phyloP scores from a whole-genome alignment of 1,140 invertebrate genomes.

The Drosophila novamexicana region DNA sequence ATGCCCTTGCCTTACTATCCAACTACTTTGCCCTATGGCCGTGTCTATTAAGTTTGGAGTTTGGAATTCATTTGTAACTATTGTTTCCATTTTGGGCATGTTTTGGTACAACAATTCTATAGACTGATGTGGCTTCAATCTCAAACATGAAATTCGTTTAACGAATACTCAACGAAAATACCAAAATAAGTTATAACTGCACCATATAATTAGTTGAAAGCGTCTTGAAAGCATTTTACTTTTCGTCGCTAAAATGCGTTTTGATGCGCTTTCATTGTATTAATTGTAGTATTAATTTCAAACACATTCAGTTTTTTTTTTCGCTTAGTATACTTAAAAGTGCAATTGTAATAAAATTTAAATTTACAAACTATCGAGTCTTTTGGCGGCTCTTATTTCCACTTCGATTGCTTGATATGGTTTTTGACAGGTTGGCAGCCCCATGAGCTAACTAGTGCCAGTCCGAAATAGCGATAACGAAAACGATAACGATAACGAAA shows the following conservation, averaged over 20 bases:
- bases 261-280: slow-evolving; percentile 61
- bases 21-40: slow-evolving; percentile 78
- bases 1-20: slow-evolving; percentile 83
- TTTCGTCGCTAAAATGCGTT: slow-evolving; percentile 52
- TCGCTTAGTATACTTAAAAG: slow-evolving; percentile 17
- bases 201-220: slow-evolving; percentile 45
- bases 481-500: slow-evolving; percentile 6
- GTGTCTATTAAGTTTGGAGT: slow-evolving; percentile 64
- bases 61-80: neutral
- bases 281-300: slow-evolving; percentile 26
- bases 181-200: slow-evolving; percentile 63
- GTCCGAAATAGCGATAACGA: neutral
- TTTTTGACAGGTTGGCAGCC: slow-evolving; percentile 23
- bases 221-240: slow-evolving; percentile 66
- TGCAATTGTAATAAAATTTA: slow-evolving; percentile 43
- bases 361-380: slow-evolving; percentile 9
- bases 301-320: slow-evolving; percentile 4
- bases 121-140: slow-evolving; percentile 68
- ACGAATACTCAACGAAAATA: slow-evolving; percentile 60
- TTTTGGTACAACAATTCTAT: slow-evolving; percentile 43
- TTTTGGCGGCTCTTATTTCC: neutral
- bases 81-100: slow-evolving; percentile 10
- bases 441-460: neutral
- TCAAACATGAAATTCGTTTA: slow-evolving; percentile 64
- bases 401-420: neutral